Evolutionary conservation across 2,888 invertebrate genomes (phyloP), one percentile per base, ranked within the genome.

Genomic region (Synanthedon tipuliformis): DNA sequence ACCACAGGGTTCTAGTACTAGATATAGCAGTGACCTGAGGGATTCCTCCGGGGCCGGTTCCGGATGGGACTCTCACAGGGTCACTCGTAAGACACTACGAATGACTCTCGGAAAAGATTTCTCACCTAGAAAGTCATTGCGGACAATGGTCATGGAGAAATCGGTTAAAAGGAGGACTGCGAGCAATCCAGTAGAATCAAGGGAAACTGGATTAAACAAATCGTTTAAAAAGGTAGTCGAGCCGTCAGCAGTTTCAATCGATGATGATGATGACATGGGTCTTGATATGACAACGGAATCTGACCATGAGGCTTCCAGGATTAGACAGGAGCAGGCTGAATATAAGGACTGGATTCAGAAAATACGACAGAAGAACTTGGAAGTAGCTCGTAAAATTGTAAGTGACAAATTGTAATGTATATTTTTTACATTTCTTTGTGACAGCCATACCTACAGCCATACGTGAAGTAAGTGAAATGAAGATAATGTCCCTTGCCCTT

Each of bases 41-140:
- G 67, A 76, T 56, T 84, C 81, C 2, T 83, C 76, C 41, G 76
- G 68, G 0, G 82, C 81, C 66, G 75, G 77, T 1, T 85, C 86
- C 0, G 81, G 77, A 1, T 86, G 86, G 86, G 86, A 86, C 50
- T 86, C 86, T 0, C 86, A 86, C 57, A 75, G 84, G 57, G 78
- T 75, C 0, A 82, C 84, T 1, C 67, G 81, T 40, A 80, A 80
- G 67, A 86, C 86, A 0, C 53, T 86, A 13, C 66, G 86, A 27
- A 74, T 78, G 58, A 86, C 86, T 1, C 78, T 81, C 7, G 86
- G 86, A 1, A 78, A 72, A 68, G 82, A 83, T 56, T 79, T 81
- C 50, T 78, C 78, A 1, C 73, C 73, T 1, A 64, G 84, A 7
- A 85, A 85, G 59, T 86, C 86, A 3, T 59, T 86, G 55, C 61